Percentiles rank a stretch among this genome's conserved stretches.
phyloP scores from a whole-genome alignment of 2,888 invertebrate genomes.

The Nephrotoma flavescens region DNA sequence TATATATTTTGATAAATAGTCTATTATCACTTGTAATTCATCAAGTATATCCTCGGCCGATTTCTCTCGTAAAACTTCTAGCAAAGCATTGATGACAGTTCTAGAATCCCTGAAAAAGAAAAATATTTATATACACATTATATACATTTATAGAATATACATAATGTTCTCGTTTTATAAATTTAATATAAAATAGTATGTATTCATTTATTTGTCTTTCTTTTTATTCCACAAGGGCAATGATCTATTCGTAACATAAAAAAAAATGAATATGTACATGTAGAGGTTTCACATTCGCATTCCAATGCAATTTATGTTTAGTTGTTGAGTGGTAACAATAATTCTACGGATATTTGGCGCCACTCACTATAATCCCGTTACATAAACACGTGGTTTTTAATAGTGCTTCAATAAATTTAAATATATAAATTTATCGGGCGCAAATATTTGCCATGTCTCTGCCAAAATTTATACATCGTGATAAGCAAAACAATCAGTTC shows the following conservation, averaged over 20 bases:
- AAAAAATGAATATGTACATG: not conserved
- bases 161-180: not conserved
- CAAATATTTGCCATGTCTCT: not conserved
- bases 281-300: conserved; percentile 5
- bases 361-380: not conserved
- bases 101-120: not conserved
- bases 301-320: conserved; percentile 1
- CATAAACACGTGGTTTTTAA: not conserved
- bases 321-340: not conserved
- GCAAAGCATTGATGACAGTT: not conserved
- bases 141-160: too few species aligned
- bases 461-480: not conserved
- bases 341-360: not conserved
- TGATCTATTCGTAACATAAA: conserved; percentile 7
- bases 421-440: not conserved
- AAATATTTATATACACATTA: not conserved
- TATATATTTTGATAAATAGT: not conserved
- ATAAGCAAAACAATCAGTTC: not conserved
- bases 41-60: not conserved
- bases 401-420: not conserved
- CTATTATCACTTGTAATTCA: not conserved
- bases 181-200: too few species aligned
- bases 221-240: conserved; percentile 5
- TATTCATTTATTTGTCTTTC: too few species aligned
- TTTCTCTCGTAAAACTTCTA: not conserved